A percentile compares a stretch with the other conserved stretches of the same genome.
These are phyloP conservation scores for Escarpia spicata DNA, from an alignment of 2,888 invertebrate species.

Conservation along the genomic window DNA sequence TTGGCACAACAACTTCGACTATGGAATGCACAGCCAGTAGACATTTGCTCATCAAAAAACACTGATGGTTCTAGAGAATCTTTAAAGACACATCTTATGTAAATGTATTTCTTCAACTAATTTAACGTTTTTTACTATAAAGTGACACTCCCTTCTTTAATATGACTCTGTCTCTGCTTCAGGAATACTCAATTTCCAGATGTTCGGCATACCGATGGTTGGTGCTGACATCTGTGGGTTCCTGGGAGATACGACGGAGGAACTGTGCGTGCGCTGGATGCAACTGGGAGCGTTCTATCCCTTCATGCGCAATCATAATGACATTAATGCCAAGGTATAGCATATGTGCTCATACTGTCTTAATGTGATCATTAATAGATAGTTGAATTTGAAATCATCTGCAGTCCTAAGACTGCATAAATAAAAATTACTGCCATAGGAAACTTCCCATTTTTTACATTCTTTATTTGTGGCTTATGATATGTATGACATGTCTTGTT, in stretches of 20 bases:
- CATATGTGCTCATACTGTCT: not conserved
- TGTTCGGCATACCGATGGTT: conserved; percentile 62
- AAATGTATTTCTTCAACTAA: not conserved
- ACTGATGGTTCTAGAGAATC: too few relatives aligned
- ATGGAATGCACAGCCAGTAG: too few relatives aligned
- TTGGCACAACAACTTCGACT: too few relatives aligned
- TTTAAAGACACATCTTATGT: not conserved
- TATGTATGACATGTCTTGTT: not conserved
- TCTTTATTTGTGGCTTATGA: too few relatives aligned
- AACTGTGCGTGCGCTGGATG: conserved; percentile 63
- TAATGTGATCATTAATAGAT: not conserved
- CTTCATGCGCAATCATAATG: conserved; percentile 64
- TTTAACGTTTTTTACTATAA: not conserved
- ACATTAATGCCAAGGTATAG: conserved; percentile 34
- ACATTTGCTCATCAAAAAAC: too few relatives aligned
- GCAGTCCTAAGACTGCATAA: not conserved
- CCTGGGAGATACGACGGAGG: conserved; percentile 54
- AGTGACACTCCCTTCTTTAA: not conserved
- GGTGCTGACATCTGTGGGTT: conserved; percentile 65
- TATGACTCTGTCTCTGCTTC: conserved; percentile 26
- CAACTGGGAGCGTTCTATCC: conserved; percentile 64
- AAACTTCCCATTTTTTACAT: too few relatives aligned
- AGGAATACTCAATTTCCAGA: conserved; percentile 75
- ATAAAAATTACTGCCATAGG: too few relatives aligned
- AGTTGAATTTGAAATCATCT: not conserved